These are phyloP conservation scores for Phorcus lineatus DNA, from an alignment of 2,888 invertebrate species.

Conservation along the genomic window DNA sequence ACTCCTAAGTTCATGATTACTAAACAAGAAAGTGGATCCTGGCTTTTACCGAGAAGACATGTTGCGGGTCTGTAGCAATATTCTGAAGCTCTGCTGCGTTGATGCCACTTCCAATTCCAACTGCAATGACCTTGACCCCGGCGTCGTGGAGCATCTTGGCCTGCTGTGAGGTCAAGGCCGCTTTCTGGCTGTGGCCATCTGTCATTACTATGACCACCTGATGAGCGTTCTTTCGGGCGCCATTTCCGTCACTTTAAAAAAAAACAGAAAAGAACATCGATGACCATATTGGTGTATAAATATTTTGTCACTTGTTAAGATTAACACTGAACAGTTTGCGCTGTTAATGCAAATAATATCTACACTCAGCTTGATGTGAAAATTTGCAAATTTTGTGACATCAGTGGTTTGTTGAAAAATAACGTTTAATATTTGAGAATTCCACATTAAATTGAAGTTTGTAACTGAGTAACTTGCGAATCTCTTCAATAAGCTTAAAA, in stretches of 20 bases:
- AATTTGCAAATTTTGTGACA: too few species aligned
- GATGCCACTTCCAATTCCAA: constrained; percentile 60
- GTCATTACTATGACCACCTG: constrained; percentile 64
- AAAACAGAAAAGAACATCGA: not conserved
- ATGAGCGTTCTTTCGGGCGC: constrained; percentile 55
- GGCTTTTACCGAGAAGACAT: constrained; percentile 44
- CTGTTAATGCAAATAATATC: too few species aligned
- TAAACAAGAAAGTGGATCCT: too few species aligned
- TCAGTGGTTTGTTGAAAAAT: too few species aligned
- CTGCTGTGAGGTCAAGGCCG: not conserved
- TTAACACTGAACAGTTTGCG: too few species aligned
- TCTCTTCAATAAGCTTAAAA: too few species aligned
- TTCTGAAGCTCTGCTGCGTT: constrained; percentile 50
- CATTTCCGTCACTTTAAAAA: constrained; percentile 26
- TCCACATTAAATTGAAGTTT: too few species aligned
- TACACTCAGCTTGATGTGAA: too few species aligned
- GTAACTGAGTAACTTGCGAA: too few species aligned
- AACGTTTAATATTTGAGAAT: too few species aligned
- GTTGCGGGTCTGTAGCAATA: constrained; percentile 56
- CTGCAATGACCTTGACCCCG: constrained; percentile 55
- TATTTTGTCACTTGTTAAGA: too few species aligned
- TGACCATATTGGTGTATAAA: not conserved
- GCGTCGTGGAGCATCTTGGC: not conserved
- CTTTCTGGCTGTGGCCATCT: constrained; percentile 53
- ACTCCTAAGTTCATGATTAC: too few species aligned